phyloP scores from a whole-genome alignment of 2,113 vertebrate genomes.

The Chrysemys picta region DNA sequence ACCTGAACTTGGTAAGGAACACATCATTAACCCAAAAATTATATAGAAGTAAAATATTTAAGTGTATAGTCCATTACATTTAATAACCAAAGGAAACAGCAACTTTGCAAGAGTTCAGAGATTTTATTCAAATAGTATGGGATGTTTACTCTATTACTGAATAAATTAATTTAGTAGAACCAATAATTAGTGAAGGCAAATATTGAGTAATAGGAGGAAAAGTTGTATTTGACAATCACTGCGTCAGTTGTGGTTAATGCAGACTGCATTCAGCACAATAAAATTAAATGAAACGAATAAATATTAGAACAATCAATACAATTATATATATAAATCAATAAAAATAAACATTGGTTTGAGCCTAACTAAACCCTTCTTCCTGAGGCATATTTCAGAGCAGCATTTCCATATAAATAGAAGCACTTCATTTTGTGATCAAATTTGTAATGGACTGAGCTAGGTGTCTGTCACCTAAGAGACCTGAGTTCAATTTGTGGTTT shows the following conservation, averaged over 20 bases:
- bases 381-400: not conserved
- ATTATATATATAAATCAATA: not conserved
- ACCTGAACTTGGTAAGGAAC: not conserved
- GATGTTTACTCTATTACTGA: not conserved
- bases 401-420: conserved; percentile 24
- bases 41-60: not conserved
- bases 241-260: not conserved
- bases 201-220: not conserved
- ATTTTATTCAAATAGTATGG: not conserved
- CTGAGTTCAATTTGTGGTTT: not conserved
- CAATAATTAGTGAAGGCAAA: not conserved
- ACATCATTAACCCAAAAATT: not conserved
- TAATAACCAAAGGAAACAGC: not conserved
- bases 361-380: not conserved
- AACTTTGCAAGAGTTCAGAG: not conserved
- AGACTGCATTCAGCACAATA: not conserved
- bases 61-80: not conserved
- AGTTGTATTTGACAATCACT: not conserved
- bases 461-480: not conserved
- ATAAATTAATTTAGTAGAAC: not conserved
- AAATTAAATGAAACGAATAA: conserved; percentile 22
- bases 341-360: conserved; percentile 11
- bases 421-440: conserved; percentile 6
- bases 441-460: not conserved
- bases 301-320: conserved; percentile 33